Base-by-base conservation (phyloP, 2,797 vertebrate genomes). In the Tokudaia muenninki region DNA sequence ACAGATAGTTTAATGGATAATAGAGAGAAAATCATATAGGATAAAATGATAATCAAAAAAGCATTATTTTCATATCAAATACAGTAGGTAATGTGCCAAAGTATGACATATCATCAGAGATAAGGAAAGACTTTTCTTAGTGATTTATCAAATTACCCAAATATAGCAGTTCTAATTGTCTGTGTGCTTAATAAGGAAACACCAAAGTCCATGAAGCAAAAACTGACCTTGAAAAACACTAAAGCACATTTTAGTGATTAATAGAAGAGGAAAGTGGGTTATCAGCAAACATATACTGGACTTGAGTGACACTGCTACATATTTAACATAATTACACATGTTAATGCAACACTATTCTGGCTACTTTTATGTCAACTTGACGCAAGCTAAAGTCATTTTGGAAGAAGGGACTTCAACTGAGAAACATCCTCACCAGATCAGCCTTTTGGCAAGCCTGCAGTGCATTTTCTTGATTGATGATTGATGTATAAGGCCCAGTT, bases 81-180 rank as follows among this genome's bases (percentile, higher is more conserved):
- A 82, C 55, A 81, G 37, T 93, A 59, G 31, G 81, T 70, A 78
- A 83, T 86, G 47, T 87, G 29, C 72, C 59, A 59, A 88, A 89
- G 77, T 22, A 80, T 83, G 34, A 80, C 55, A 52, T 41, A 55
- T 82, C 44, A 31, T 37, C 31, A 75, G 1, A 8, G 4, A 41
- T 88, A 74, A 94, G 13, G 29, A 87, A 50, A 57, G 17, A 11
- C 3, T 77, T 77, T 84, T 93, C 14, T 26, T 86, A 55, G 11
- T 61, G 11, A 89, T 59, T 2, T 81, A 29, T 87, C 44, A 89
- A 61, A 47, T 91, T 50, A 93, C 6, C 7, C 26, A 89, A 11
- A 14, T 31, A 34, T 12, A 78, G n/a, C 6, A 50, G 22, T 47
- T 13, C 19, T 83, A 57, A 92, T 44, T 34, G 29, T 84, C 1